These are phyloP conservation scores for Leptarthrus brevirostris DNA, from an alignment of 2,888 invertebrate species.

Conservation along the genomic window DNA sequence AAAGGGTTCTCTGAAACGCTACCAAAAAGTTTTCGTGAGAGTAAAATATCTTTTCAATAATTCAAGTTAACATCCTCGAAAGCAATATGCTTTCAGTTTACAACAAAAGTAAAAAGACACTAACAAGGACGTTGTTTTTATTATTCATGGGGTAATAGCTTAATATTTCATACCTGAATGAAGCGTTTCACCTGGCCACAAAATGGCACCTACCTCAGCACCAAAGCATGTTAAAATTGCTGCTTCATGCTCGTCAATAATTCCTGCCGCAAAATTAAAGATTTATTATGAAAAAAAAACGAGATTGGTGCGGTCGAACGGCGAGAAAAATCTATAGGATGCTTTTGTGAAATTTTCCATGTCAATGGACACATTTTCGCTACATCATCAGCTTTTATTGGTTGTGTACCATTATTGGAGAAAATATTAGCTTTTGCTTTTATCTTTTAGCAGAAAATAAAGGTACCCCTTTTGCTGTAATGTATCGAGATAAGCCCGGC, in stretches of 20 bases:
- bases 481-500: too few species aligned
- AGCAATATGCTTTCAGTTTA: constrained; percentile 2
- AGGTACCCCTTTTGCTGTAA: too few species aligned
- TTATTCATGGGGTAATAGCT: constrained; percentile 32
- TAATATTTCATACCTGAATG: constrained; percentile 32
- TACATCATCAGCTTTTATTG: neutral
- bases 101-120: neutral
- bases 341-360: constrained; percentile 17
- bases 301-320: neutral
- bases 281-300: constrained; percentile 46
- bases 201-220: constrained; percentile 20
- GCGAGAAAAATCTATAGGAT: neutral
- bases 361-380: constrained; percentile 16
- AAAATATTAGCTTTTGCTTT: too few species aligned
- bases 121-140: constrained; percentile 10
- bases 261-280: constrained; percentile 50
- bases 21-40: constrained; percentile 27
- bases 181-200: constrained; percentile 28
- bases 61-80: constrained; percentile 13
- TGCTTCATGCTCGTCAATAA: constrained; percentile 50
- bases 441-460: neutral
- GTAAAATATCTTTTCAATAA: constrained; percentile 9
- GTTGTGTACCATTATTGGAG: neutral
- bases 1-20: constrained; percentile 4
- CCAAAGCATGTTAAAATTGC: constrained; percentile 41